Evolutionary conservation across 1,140 invertebrate genomes (phyloP), one percentile per base, ranked within the genome.

Genomic region (Cryptotermes secundus): DNA sequence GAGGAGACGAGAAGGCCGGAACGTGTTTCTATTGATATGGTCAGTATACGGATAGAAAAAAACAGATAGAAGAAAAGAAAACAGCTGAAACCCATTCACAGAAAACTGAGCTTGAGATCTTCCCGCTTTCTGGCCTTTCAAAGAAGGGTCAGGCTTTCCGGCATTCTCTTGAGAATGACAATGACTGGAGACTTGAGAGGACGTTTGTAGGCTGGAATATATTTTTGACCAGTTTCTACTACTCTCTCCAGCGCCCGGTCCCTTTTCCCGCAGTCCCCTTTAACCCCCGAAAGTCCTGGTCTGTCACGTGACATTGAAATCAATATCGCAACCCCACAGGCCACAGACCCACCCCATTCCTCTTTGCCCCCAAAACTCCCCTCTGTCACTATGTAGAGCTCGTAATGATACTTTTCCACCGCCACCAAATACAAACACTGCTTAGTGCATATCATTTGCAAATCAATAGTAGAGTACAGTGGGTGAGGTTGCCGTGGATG

Each of bases 391-490:
- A 72, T 59, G 26, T 31, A 16, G 59, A 72, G 59, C n/a, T 26
- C 59, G 59, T 31, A 72, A 72, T 72, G 59, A 72, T 72, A 72
- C 59, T 31, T 72, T 72, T n/a, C n/a, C n/a, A 10, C 9, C n/a
- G 59, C n/a, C 59, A n/a, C 26, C 59, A 72, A 72, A 72, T 31
- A 72, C 59, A 72, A 72, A 72, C 59, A 72, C 59, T 72, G 59
- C 59, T 72, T 72, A 72, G 26, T 72, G 59, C 59, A 72, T 72
- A 72, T 72, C 59, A 72, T 72, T 72, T 72, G 59, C 59, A 72
- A 72, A 72, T n/a, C n/a, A 72, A 72, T 59, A 72, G 59, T 26
- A n/a, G 9, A 31, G 26, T 72, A 7, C n/a, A 10, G 26, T 9
- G 31, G 59, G 26, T n/a, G 59, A 72, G 59, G 59, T 4, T 72